Conservation (phyloP, 2,797 vertebrate genomes). For the Prunella strophiata region DNA sequence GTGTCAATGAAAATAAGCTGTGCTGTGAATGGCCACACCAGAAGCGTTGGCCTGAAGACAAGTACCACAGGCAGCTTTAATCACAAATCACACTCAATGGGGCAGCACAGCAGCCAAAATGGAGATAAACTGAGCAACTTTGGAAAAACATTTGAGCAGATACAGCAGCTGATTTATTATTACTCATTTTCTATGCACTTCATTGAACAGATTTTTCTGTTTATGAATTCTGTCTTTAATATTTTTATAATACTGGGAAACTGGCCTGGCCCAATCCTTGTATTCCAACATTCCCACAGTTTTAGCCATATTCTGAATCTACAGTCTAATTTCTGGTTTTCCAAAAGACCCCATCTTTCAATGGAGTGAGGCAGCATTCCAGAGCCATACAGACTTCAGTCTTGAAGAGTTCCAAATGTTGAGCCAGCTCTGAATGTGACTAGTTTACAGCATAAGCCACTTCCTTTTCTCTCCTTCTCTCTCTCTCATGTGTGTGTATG, state of each 20-base stretch:
- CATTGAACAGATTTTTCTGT: constrained; percentile 14
- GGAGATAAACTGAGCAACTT: background rate
- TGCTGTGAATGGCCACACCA: background rate
- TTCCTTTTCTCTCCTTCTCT: background rate
- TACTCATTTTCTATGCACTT: background rate
- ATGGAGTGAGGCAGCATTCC: background rate
- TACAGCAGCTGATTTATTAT: constrained; percentile 6
- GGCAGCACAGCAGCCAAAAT: background rate
- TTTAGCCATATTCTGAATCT: background rate
- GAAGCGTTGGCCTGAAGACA: background rate
- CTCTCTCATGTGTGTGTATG: rapidly evolving
- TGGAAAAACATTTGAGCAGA: background rate
- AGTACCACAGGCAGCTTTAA: background rate
- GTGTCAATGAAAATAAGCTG: background rate
- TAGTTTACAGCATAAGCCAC: background rate
- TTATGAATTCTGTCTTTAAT: constrained; percentile 18
- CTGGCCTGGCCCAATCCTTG: background rate
- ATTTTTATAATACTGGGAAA: constrained; percentile 2
- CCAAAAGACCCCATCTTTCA: background rate
- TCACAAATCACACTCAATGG: background rate
- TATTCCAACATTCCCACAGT: background rate
- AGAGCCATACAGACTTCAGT: background rate
- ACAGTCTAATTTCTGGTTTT: background rate
- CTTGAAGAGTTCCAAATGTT: background rate
- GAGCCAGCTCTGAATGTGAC: background rate